Base-by-base conservation (phyloP, 2,113 vertebrate genomes). In the Prunella fulvescens region DNA sequence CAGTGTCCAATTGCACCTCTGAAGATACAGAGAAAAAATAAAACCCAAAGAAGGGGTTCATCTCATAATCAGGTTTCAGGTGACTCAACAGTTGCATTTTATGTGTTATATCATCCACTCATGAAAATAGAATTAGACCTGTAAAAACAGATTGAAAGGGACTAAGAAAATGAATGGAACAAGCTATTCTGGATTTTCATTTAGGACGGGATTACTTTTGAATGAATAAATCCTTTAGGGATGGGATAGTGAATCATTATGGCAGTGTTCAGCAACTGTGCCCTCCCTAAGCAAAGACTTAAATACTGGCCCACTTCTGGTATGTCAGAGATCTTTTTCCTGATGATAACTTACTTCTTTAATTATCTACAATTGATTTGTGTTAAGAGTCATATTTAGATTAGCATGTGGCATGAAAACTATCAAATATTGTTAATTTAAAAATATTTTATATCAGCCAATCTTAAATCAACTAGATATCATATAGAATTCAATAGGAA, bases 371-470 rank as follows among this genome's bases (percentile, higher is more conserved):
- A 33, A 54, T 51, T 81, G 42, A 60, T 95, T 84, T 89, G 33
- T 20, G 37, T 4, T 70, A 56, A 51, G 28, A 93, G 29, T 90
- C 56, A 67, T 86, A 83, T 37, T 94, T 79, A 80, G 51, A 89
- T 58, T 94, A 83, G 86, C 89, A 29, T 28, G 85, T 70, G 71
- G 62, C 39, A 70, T 31, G 39, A 90, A 95, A 94, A 94, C 74
- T 70, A 62, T 58, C 66, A 85, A 92, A 69, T 22, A 31, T 42
- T 54, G 66, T 73, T 91, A 94, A 86, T 64, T 92, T 53, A 24
- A 82, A 89, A 58, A 93, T 83, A 19, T 19, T 50, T 70, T 51
- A 4, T 45, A 72, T 56, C 28, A 19, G 25, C n/a, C 73, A 78
- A 31, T 86, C 56, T 87, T 78, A 78, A 87, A 67, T 53, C 29